phyloP scores from a whole-genome alignment of 2,797 vertebrate genomes.

The Takifugu ocellatus region DNA sequence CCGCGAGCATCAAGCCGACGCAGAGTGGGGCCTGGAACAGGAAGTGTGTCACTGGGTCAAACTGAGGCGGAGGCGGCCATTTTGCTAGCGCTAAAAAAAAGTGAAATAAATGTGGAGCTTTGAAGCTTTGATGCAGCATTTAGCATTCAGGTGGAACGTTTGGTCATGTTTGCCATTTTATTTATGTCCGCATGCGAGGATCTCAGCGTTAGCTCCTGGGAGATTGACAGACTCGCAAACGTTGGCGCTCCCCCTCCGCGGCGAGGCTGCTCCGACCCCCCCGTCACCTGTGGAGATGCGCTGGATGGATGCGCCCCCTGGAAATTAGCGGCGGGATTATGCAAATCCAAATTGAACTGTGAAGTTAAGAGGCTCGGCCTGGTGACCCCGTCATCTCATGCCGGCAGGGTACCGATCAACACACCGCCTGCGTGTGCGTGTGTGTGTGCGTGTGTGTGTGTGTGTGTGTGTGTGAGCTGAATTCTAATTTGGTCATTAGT shows the following conservation, averaged over 20 bases:
- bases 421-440: constrained; percentile 3
- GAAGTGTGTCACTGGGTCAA: constrained; percentile 71
- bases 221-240: no score
- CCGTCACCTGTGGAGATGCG: constrained; percentile 65
- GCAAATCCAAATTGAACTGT: constrained; percentile 74
- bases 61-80: constrained; percentile 31
- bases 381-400: constrained; percentile 57
- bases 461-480: constrained; percentile 53
- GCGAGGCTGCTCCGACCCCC: constrained; percentile 52
- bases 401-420: constrained; percentile 22
- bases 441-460: neutral
- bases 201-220: no score
- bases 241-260: neutral
- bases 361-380: constrained; percentile 65
- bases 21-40: constrained; percentile 31
- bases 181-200: no score
- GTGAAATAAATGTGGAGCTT: no score
- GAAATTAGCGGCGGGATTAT: constrained; percentile 70
- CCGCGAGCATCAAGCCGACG: constrained; percentile 5
- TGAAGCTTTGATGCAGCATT: no score
- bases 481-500: constrained; percentile 66
- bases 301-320: constrained; percentile 48
- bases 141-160: no score
- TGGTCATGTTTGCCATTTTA: constrained; percentile 18
- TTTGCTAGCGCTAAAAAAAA: constrained; percentile 23